phyloP scores from a whole-genome alignment of 2,888 invertebrate species.

The Idaea aversata region DNA sequence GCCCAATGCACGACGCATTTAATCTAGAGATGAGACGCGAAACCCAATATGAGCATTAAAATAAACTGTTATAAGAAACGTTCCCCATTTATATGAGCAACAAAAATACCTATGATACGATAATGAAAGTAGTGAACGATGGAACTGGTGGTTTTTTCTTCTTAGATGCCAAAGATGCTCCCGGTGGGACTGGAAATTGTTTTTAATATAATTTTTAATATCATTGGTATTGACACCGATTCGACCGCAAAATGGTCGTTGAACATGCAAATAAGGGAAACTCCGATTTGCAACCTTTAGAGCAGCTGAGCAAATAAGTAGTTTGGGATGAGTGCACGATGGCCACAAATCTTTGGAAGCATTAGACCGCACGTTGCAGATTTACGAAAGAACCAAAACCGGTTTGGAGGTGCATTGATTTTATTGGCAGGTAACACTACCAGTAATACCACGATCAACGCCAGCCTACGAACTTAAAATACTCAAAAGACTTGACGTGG shows the following conservation, averaged over 20 bases:
- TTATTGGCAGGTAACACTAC: no score
- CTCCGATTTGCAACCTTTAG: constrained; percentile 9
- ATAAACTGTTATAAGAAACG: constrained; percentile 33
- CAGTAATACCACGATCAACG: no score
- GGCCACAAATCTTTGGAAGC: no score
- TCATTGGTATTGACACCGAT: constrained; percentile 9
- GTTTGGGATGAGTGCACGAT: constrained; percentile 34
- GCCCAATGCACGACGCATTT: no score
- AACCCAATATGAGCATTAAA: no score
- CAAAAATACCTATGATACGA: constrained; percentile 28
- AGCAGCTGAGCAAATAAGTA: constrained; percentile 25
- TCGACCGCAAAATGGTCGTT: constrained; percentile 9
- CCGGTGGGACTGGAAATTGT: constrained; percentile 14
- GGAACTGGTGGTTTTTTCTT: constrained; percentile 27
- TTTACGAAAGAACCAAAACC: no score
- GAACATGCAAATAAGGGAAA: constrained; percentile 9
- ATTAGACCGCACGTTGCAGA: no score
- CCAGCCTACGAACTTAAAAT: no score
- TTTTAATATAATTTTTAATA: constrained; percentile 26
- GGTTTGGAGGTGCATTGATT: no score
- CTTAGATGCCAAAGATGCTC: constrained; percentile 16
- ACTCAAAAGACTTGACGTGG: no score
- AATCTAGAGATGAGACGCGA: no score
- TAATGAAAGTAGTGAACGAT: constrained; percentile 22
- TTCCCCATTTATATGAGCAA: constrained; percentile 30